Evolutionary conservation across 2,797 vertebrate species (phyloP).

Genomic region (Gallinago stenura): DNA sequence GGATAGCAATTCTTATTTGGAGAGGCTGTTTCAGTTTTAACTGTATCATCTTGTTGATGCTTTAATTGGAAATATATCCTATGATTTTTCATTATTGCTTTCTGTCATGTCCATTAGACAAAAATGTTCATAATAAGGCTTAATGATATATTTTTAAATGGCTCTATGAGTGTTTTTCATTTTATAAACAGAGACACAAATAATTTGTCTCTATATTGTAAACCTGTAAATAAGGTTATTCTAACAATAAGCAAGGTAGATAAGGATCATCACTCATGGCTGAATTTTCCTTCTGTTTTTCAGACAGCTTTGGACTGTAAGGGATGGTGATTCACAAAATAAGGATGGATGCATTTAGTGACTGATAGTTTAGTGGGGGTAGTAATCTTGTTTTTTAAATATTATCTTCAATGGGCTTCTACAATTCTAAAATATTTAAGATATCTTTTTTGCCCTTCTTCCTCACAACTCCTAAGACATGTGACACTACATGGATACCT

Average conservation of each 20-base stretch:
- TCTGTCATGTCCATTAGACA: not conserved
- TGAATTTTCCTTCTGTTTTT: not conserved
- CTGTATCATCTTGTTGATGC: not conserved
- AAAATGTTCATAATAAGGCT: not conserved
- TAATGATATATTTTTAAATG: not conserved
- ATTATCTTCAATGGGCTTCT: not conserved
- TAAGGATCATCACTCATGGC: not conserved
- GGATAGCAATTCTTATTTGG: not conserved
- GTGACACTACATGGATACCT: not conserved
- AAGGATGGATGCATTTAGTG: not conserved
- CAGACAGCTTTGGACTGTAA: not conserved
- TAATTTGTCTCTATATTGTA: not conserved
- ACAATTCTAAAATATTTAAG: not conserved
- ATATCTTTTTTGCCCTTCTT: not conserved
- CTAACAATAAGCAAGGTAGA: not conserved
- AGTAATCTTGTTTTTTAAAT: not conserved
- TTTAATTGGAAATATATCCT: not conserved
- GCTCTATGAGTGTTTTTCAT: not conserved
- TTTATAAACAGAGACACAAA: not conserved
- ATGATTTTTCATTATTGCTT: not conserved
- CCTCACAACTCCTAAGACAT: not conserved
- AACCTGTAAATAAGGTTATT: not conserved
- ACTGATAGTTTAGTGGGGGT: not conserved
- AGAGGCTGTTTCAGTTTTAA: not conserved
- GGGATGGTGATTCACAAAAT: not conserved